Conservation (phyloP, 2,797 vertebrate genomes). For the Sebastes taczanowskii region DNA sequence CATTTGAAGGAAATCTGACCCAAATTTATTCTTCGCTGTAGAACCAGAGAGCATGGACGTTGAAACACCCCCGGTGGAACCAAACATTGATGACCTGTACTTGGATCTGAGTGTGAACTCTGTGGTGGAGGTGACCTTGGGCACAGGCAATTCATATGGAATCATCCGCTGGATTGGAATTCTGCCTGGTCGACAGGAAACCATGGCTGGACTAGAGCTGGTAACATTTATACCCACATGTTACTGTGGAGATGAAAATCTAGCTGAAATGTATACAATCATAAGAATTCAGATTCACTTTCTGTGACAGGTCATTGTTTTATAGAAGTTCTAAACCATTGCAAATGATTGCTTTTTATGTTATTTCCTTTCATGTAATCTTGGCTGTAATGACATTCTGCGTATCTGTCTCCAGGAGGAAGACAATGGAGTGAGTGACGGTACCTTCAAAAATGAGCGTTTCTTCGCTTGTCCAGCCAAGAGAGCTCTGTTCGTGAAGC, state of each 20-base stretch:
- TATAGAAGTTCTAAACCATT: not conserved
- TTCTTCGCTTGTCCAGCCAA: slow-evolving; percentile 79
- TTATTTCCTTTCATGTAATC: not conserved
- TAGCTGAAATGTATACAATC: not conserved
- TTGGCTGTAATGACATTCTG: not conserved
- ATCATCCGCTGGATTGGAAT: slow-evolving; percentile 88
- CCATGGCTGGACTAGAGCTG: slow-evolving; percentile 88
- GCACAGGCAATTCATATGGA: slow-evolving; percentile 70
- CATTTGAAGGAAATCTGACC: not conserved
- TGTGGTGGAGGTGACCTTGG: slow-evolving; percentile 83
- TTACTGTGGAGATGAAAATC: not conserved
- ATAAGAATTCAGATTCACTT: not conserved
- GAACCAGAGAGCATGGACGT: slow-evolving; percentile 48
- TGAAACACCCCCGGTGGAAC: not conserved
- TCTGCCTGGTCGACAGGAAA: slow-evolving; percentile 58
- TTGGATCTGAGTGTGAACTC: slow-evolving; percentile 76
- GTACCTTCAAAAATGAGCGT: slow-evolving; percentile 70
- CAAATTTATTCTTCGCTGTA: not conserved
- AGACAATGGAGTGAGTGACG: slow-evolving; percentile 79
- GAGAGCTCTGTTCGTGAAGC: slow-evolving; percentile 85
- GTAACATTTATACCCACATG: slow-evolving; percentile 65
- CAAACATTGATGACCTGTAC: not conserved
- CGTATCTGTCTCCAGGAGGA: slow-evolving; percentile 79
- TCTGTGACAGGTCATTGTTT: not conserved
- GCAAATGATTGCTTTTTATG: not conserved